phyloP scores from a whole-genome alignment of 2,888 invertebrate species.

The Sesia apiformis region DNA sequence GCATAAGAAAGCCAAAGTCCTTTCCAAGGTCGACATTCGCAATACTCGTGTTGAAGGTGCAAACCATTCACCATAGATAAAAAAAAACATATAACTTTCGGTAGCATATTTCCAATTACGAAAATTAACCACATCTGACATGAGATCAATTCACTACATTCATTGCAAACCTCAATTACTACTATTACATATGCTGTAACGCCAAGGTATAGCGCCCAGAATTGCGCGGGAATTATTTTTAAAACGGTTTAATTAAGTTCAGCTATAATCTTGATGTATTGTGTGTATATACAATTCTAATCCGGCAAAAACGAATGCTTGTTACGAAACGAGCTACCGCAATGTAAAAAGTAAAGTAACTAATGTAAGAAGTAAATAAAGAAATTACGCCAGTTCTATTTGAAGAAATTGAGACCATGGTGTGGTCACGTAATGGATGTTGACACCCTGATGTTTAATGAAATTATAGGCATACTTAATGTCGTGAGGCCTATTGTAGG shows the following conservation, averaged over 20 bases:
- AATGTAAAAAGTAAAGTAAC: slow-evolving; percentile 5
- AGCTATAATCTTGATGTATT: slow-evolving; percentile 36
- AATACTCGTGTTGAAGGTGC: no score
- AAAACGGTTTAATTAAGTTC: slow-evolving; percentile 26
- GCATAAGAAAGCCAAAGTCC: no score
- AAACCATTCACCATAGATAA: no score
- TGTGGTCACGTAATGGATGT: no score
- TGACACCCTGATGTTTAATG: no score
- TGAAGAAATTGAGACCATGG: no score
- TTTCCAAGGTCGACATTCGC: no score
- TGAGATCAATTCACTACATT: slow-evolving; percentile 23
- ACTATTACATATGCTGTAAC: slow-evolving; percentile 19
- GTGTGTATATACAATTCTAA: slow-evolving; percentile 26
- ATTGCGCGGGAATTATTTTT: slow-evolving; percentile 7
- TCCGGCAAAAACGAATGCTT: slow-evolving; percentile 24
- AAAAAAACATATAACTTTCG: not conserved
- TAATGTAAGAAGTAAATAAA: slow-evolving; percentile 10
- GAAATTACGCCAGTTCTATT: slow-evolving; percentile 12
- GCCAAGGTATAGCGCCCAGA: slow-evolving; percentile 10
- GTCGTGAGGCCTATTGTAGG: no score
- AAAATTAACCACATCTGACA: slow-evolving; percentile 22
- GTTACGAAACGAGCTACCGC: slow-evolving; percentile 22
- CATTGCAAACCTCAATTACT: slow-evolving; percentile 19
- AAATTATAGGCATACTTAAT: no score
- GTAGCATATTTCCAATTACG: slow-evolving; percentile 19